phyloP scores from a whole-genome alignment of 2,113 vertebrate species.

The Sprattus sprattus region DNA sequence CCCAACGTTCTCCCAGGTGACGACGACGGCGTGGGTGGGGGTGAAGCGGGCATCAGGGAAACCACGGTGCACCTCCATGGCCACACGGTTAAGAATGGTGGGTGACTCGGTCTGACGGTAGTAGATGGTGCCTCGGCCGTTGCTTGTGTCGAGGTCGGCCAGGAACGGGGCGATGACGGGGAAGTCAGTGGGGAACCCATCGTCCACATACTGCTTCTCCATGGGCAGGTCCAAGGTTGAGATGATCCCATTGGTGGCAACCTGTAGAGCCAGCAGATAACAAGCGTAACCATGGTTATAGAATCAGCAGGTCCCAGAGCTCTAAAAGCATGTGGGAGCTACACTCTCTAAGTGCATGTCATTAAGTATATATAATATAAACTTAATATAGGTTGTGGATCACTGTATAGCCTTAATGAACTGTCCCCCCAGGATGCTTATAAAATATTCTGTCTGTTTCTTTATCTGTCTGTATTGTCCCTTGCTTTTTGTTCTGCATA shows the following conservation, averaged over 20 bases:
- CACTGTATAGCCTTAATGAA: background rate
- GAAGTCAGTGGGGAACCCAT: slow-evolving; percentile 93
- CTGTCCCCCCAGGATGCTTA: background rate
- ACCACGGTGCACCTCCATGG: slow-evolving; percentile 74
- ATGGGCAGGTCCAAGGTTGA: slow-evolving; percentile 91
- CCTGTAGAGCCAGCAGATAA: slow-evolving; percentile 63
- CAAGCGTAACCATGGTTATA: background rate
- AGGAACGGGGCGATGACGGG: slow-evolving; percentile 91
- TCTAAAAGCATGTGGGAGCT: background rate
- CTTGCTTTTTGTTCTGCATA: background rate
- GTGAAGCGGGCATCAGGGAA: slow-evolving; percentile 77
- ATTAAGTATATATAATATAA: background rate
- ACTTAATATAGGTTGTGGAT: background rate
- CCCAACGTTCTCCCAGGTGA: slow-evolving; percentile 89
- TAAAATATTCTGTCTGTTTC: background rate
- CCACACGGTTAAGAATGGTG: slow-evolving; percentile 67
- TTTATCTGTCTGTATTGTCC: background rate
- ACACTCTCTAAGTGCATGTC: background rate
- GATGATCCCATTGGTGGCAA: slow-evolving; percentile 96
- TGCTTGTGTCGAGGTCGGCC: slow-evolving; percentile 89
- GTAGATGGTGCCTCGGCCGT: slow-evolving; percentile 79
- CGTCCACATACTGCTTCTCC: slow-evolving; percentile 97
- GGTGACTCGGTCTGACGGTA: slow-evolving; percentile 82
- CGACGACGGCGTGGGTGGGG: slow-evolving; percentile 79
- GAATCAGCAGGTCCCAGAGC: background rate